These are phyloP conservation scores for Rhinolophus sinicus DNA, from an alignment of 2,113 vertebrate genomes.

Conservation along the genomic window DNA sequence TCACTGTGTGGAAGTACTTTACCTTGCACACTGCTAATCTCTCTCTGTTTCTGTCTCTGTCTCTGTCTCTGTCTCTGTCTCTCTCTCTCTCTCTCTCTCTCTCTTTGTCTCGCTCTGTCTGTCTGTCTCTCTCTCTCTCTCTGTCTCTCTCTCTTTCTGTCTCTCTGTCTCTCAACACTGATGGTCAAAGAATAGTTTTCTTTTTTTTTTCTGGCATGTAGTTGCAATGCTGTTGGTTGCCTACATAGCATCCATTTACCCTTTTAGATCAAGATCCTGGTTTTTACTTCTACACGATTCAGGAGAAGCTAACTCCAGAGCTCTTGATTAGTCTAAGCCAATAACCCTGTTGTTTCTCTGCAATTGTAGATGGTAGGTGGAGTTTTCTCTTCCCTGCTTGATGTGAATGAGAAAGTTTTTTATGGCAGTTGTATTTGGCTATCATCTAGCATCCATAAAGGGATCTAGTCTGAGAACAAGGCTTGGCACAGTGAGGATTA, in stretches of 20 bases:
- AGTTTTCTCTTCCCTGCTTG: neutral
- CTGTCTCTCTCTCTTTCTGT: too few relatives aligned
- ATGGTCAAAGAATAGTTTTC: neutral
- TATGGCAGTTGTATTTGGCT: neutral
- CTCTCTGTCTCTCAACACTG: neutral
- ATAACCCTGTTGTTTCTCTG: neutral
- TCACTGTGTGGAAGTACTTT: neutral
- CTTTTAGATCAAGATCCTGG: neutral
- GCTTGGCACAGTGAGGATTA: neutral
- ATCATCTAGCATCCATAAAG: neutral
- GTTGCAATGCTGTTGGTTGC: neutral
- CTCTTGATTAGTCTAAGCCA: neutral
- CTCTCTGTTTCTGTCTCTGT: neutral
- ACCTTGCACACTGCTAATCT: neutral
- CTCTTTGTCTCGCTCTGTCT: too few relatives aligned
- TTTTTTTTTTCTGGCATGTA: neutral
- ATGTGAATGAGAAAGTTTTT: neutral
- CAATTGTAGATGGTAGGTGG: neutral
- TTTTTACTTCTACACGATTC: neutral
- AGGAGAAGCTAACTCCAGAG: neutral
- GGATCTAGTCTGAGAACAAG: neutral
- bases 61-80: neutral
- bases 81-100: too few relatives aligned
- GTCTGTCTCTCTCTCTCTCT: too few relatives aligned
- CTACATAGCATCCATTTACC: neutral